Evolutionary conservation across 2,113 vertebrate species (phyloP).

Genomic region (human (Homo sapiens)): DNA sequence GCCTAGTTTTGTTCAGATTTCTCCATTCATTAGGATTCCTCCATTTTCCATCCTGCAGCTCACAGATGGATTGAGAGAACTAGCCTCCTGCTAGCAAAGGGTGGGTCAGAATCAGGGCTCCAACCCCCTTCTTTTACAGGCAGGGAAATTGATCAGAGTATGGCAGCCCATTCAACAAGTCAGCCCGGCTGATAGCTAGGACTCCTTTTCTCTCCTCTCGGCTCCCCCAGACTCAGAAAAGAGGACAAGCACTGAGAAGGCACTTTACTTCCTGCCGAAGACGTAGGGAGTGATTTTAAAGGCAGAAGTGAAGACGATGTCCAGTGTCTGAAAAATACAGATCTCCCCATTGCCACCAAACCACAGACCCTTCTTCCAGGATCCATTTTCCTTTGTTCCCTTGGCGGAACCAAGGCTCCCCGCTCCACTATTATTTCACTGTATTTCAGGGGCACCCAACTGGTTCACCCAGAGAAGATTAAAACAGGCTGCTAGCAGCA

Average conservation of each 20-base stretch:
- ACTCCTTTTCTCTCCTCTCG: neutral
- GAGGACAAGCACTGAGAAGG: neutral
- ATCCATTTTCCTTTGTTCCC: neutral
- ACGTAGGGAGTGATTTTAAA: neutral
- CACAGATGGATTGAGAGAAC: neutral
- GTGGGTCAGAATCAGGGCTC: neutral
- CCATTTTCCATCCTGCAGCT: neutral
- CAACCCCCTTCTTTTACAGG: neutral
- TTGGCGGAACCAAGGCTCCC: neutral
- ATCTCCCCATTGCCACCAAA: neutral
- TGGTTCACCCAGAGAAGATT: neutral
- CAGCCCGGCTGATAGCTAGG: neutral
- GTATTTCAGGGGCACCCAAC: neutral
- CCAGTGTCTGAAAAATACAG: neutral
- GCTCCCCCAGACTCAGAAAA: neutral
- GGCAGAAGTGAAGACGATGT: neutral
- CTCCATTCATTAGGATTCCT: neutral
- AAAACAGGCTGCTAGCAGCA: rapidly evolving
- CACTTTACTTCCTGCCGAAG: neutral
- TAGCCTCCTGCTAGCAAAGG: neutral
- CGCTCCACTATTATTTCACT: neutral
- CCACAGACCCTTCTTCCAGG: neutral
- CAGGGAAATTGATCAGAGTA: neutral
- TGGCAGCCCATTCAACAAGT: neutral
- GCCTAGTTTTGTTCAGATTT: neutral